A percentile compares a stretch with the other conserved stretches of the same genome.
Evolutionary conservation across 2,797 vertebrate genomes (phyloP).

Genomic region (Sciurus carolinensis): DNA sequence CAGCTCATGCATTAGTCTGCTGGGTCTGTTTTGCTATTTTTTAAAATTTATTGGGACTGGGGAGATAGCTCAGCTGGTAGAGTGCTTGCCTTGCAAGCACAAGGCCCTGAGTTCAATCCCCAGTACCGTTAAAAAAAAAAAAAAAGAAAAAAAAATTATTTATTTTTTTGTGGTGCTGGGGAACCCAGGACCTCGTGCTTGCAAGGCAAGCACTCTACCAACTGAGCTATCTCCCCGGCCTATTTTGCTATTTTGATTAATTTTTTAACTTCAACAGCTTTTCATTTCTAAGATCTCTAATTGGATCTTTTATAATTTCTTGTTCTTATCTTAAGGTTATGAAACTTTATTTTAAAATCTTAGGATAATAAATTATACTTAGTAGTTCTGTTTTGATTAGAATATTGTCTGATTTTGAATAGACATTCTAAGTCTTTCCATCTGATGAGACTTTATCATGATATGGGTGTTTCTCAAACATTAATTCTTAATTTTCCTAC

Average conservation of each 20-base stretch:
- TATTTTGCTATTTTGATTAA: background rate
- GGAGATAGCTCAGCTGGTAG: too few species aligned
- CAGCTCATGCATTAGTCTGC: background rate
- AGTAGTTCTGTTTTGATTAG: slow-evolving; percentile 15
- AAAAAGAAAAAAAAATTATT: too few species aligned
- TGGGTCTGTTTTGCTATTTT: background rate
- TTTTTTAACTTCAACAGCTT: background rate
- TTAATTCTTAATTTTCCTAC: background rate
- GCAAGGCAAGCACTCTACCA: too few species aligned
- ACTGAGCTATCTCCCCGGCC: too few species aligned
- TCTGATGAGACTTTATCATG: slow-evolving; percentile 7
- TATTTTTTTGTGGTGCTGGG: too few species aligned
- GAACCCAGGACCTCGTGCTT: too few species aligned
- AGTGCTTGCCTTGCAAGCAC: too few species aligned
- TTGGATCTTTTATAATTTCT: slow-evolving; percentile 22
- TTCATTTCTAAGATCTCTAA: slow-evolving; percentile 5
- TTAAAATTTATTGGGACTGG: too few species aligned
- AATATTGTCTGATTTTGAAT: background rate
- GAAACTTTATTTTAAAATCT: background rate
- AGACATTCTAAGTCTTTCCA: background rate
- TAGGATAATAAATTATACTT: background rate
- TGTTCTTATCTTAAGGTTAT: background rate
- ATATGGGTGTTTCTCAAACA: background rate
- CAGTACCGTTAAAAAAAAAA: too few species aligned
- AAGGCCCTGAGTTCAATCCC: too few species aligned